Conservation (phyloP, 2,797 vertebrate genomes). For the Morus bassanus region DNA sequence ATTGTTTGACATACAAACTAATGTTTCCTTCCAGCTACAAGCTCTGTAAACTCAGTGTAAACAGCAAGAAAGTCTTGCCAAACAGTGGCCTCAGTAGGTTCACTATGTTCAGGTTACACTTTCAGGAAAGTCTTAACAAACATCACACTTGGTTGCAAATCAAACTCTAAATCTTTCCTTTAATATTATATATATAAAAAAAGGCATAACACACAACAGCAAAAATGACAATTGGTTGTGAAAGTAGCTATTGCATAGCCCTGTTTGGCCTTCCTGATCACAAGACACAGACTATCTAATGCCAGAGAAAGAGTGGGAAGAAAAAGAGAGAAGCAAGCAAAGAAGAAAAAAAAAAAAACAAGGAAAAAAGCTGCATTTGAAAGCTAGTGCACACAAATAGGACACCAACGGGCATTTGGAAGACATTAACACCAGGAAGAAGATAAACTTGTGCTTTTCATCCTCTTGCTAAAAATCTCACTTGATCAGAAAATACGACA, state of each 20-base stretch:
- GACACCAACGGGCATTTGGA: not conserved
- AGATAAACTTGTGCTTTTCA: not conserved
- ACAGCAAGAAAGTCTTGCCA: not conserved
- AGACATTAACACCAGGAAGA: not conserved
- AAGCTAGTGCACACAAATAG: not conserved
- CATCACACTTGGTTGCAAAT: not conserved
- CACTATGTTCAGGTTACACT: not conserved
- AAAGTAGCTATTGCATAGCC: not conserved
- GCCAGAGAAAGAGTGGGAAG: not conserved
- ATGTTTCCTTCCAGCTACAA: not conserved
- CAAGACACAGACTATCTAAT: not conserved
- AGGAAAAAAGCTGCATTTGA: not conserved
- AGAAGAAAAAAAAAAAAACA: not conserved
- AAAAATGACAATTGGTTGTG: not conserved
- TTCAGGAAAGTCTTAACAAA: not conserved
- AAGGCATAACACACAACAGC: not conserved
- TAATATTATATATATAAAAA: not conserved
- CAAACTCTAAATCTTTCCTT: not conserved
- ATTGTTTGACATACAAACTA: not conserved
- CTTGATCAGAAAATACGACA: not conserved
- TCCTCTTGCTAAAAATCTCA: not conserved
- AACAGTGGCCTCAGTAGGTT: not conserved
- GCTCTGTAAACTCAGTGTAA: not conserved
- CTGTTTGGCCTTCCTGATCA: not conserved
- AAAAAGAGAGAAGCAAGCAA: not conserved